These are phyloP conservation scores for Emys orbicularis DNA, from an alignment of 2,797 vertebrate genomes.

Conservation along the genomic window DNA sequence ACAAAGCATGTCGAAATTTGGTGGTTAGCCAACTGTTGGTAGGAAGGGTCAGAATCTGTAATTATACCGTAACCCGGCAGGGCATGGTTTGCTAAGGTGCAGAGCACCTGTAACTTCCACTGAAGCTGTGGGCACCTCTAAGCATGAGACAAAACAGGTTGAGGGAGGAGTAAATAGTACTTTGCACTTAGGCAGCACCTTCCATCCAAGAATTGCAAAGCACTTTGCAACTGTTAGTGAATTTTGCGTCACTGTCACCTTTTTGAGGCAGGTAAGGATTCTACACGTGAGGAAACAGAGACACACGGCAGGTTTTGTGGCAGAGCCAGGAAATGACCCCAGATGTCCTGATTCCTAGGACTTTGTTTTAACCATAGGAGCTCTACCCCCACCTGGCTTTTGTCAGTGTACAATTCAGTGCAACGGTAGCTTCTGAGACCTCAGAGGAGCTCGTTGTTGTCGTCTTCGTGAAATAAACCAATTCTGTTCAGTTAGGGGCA, in stretches of 20 bases:
- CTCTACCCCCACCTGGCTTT: neutral
- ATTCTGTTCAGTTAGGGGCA: neutral
- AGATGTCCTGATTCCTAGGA: accelerated
- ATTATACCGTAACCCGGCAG: accelerated
- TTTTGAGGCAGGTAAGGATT: neutral
- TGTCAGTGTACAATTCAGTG: accelerated
- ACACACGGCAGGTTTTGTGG: neutral
- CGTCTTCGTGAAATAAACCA: neutral
- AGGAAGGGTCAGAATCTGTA: neutral
- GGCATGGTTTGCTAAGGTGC: accelerated
- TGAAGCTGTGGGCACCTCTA: neutral
- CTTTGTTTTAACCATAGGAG: neutral
- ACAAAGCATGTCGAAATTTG: accelerated
- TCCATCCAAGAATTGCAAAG: neutral
- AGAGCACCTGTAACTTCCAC: neutral
- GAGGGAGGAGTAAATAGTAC: neutral
- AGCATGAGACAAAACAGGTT: neutral
- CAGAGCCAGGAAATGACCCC: neutral
- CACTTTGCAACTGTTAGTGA: accelerated
- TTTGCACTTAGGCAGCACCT: accelerated
- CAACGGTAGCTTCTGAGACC: neutral
- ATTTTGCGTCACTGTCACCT: neutral
- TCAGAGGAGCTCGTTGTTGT: neutral
- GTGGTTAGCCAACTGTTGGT: accelerated
- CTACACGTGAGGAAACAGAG: neutral